phyloP scores from a whole-genome alignment of 1,140 invertebrate species.

The Drosophila pruinosa region DNA sequence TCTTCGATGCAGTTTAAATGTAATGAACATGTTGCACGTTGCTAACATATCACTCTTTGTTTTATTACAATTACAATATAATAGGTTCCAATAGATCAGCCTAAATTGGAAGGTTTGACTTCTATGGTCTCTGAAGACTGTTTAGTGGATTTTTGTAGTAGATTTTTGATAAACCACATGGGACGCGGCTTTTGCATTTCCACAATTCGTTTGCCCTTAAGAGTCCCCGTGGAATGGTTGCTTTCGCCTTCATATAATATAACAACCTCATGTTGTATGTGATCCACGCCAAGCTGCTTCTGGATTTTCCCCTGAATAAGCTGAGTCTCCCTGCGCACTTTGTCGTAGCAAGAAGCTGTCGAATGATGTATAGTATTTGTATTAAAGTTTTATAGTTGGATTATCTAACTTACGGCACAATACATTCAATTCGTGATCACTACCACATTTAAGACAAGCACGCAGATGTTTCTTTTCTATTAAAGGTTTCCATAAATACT shows the following conservation, averaged over 20 bases:
- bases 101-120: constrained; percentile 89
- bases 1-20: constrained; percentile 30
- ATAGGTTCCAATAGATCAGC: constrained; percentile 82
- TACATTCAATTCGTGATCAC: constrained; percentile 89
- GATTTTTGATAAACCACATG: constrained; percentile 91
- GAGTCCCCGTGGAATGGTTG: constrained; percentile 83
- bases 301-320: constrained; percentile 90
- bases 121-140: constrained; percentile 86
- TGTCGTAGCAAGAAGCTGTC: constrained; percentile 91
- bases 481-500: constrained; percentile 87
- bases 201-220: constrained; percentile 87
- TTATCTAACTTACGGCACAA: constrained; percentile 92
- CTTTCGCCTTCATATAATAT: constrained; percentile 93
- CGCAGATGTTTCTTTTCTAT: constrained; percentile 89
- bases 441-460: constrained; percentile 90
- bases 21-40: constrained; percentile 54
- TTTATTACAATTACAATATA: constrained; percentile 41
- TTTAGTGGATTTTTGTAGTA: constrained; percentile 90
- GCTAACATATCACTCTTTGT: constrained; percentile 23
- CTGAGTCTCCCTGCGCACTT: constrained; percentile 90
- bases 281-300: constrained; percentile 87
- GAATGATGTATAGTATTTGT: background rate
- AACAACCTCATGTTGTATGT: constrained; percentile 92
- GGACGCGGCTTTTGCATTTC: constrained; percentile 90
- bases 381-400: constrained; percentile 26